Conservation (phyloP, 2,797 vertebrate species). For the Chromobotia macracanthus region DNA sequence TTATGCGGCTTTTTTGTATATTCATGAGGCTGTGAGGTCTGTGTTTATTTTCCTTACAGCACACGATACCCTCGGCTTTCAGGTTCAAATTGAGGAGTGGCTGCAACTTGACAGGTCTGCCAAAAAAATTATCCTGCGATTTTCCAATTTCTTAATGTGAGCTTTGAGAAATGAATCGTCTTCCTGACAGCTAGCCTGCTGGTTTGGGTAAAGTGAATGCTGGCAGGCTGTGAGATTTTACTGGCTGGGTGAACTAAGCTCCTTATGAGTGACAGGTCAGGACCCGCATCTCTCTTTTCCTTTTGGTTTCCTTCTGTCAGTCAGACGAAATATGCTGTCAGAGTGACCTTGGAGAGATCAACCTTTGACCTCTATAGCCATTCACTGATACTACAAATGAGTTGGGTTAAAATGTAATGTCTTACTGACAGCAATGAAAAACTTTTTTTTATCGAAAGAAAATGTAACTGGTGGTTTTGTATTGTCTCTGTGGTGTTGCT, state of each 20-base stretch:
- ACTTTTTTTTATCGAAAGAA: too few species aligned
- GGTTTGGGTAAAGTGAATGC: conserved; percentile 41
- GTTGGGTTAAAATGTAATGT: too few species aligned
- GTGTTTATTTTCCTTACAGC: conserved; percentile 21
- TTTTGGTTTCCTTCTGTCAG: conserved; percentile 13
- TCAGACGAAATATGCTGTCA: background rate
- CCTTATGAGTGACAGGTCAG: conserved; percentile 48
- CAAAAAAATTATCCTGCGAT: conserved; percentile 24
- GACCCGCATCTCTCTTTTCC: background rate
- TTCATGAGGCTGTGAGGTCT: conserved; percentile 38
- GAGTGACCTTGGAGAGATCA: conserved; percentile 17
- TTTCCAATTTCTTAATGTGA: conserved; percentile 49
- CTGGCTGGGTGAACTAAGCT: conserved; percentile 56
- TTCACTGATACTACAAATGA: too few species aligned
- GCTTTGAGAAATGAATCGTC: conserved; percentile 49
- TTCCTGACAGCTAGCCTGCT: conserved; percentile 47
- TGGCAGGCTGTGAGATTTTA: conserved; percentile 38
- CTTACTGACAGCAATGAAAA: too few species aligned
- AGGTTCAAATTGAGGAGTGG: background rate
- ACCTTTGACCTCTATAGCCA: conserved; percentile 29
- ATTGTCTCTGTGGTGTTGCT: too few species aligned
- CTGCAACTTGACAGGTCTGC: conserved; percentile 31
- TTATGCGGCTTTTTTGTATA: conserved; percentile 29
- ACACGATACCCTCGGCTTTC: conserved; percentile 24
- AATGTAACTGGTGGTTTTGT: too few species aligned